Base-by-base conservation (phyloP, 2,113 vertebrate species). In the Proteles cristata region DNA sequence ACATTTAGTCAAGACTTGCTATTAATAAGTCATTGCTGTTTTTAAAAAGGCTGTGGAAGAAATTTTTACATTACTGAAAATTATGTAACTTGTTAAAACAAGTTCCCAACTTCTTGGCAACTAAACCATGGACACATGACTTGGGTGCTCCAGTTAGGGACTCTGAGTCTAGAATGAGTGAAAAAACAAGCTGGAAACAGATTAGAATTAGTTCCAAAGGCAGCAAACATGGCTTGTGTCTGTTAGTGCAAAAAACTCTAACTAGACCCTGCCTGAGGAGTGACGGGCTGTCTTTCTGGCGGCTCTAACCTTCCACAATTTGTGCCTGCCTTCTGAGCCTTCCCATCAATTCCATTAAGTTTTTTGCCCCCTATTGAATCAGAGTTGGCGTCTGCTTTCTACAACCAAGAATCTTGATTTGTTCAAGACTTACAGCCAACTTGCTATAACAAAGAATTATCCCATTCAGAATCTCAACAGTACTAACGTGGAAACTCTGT, bases 1-100 rank as follows among this genome's bases (percentile, higher is more conserved):
- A 35, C 69, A 88, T 85, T 93, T 85, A 90, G 25, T 58, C 66
- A 89, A 93, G 39, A 28, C 69, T 79, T 89, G 26, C 12, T 48
- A 82, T 82, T 45, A 89, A 8, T 81, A 96, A 86, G 23, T 84
- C 55, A 96, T 0, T 92, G 16, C 58, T 85, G 8, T 81, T 74
- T 48, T 80, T 88, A 45, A 45, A 66, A 68, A 58, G 35, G 12
- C 25, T 74, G 9, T 87, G 7, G 77, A 69, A 93, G 45, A 90
- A 86, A 43, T 93, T 23, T 69, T 95, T 33, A 71, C 89, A 61
- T 63, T 66, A 92, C n/a, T 94, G 39, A 89, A 94, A 86, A 77
- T 65, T 84, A 10, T 50, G 19, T 39, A 39, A 39, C 65, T 4
- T 94, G 17, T 74, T 81, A 88, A 5, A 35, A 55, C 63, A 16